Evolutionary conservation across 2,113 vertebrate species (phyloP), one percentile per base, ranked within the genome.

Genomic region (Semnornis frantzii): DNA sequence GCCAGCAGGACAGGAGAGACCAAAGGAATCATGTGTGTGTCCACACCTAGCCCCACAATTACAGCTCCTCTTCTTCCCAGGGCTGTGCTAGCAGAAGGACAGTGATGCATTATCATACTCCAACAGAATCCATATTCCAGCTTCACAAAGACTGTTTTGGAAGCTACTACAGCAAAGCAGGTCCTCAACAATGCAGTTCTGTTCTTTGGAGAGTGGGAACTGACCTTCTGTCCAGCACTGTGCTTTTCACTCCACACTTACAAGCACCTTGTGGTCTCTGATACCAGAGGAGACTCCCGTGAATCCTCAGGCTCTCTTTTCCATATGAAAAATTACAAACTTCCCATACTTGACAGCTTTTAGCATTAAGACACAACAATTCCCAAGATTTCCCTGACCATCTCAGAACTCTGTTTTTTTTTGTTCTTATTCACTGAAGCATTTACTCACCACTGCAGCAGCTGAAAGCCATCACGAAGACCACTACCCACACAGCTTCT

Each of bases 391-490:
- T 82, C 20, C 23, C 23, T 28, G 24, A 12, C 19, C 7, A 12
- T 54, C 46, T 44, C 33, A 42, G 24, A 17, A 23, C 8, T 59
- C 68, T 31, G 15, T 14, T 30, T 76, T 85, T 76, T 85, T 85
- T 79, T 79, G 20, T 71, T 55, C 52, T 37, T 16, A 18, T 6
- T 4, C 10, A 6, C 7, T 4, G 73, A 75, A 84, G 70, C 23
- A 9, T 64, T 74, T 93, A 96, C 96, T 96, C 85, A 96, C 96
- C 93, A 0, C 79, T 72, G 83, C 92, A 96, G 92, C 65, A 70
- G 88, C 52, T 8, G 60, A 86, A 81, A 71, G 70, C 30, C 85
- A 8, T 74, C 52, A 19, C 10, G 14, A 96, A 11, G 73, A 90
- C 31, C 17, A 12, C 12, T 20, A 39, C 11, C 58, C 0, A 0